Evolutionary conservation across 2,797 vertebrate genomes (phyloP).

Genomic region (Chaunax sp.): DNA sequence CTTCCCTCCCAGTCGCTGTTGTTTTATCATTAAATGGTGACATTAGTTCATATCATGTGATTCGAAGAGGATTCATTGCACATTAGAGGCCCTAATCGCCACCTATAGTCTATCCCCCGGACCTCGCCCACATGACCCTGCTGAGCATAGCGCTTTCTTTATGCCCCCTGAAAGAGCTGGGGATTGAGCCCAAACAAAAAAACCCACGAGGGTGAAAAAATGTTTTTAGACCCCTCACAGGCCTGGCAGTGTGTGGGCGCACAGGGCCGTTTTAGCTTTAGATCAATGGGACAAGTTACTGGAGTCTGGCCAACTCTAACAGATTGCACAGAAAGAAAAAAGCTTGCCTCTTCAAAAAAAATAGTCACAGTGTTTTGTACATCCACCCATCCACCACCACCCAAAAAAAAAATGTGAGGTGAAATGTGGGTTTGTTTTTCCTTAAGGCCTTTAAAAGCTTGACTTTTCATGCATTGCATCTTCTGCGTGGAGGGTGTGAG

Average conservation of each 20-base stretch:
- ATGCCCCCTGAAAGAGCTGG: constrained; percentile 88
- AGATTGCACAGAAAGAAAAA: constrained; percentile 80
- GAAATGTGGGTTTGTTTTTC: constrained; percentile 16
- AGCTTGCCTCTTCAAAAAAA: constrained; percentile 80
- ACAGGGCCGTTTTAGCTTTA: constrained; percentile 75
- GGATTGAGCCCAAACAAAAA: constrained; percentile 93
- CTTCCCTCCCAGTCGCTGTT: constrained; percentile 79
- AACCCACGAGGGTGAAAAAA: constrained; percentile 87
- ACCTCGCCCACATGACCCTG: constrained; percentile 90
- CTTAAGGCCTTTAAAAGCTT: constrained; percentile 19
- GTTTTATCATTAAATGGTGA: constrained; percentile 91
- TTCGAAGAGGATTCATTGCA: constrained; percentile 88
- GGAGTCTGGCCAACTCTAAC: constrained; percentile 88
- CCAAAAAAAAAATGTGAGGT: constrained; percentile 37
- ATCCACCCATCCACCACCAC: background rate
- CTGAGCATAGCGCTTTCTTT: constrained; percentile 94
- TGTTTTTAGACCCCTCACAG: constrained; percentile 85
- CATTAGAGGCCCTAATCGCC: constrained; percentile 89
- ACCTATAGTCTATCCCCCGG: constrained; percentile 88
- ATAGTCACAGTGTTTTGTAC: constrained; percentile 64
- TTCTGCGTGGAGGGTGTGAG: constrained; percentile 23
- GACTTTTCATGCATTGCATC: constrained; percentile 5
- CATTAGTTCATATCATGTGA: constrained; percentile 94
- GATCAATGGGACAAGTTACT: constrained; percentile 88
- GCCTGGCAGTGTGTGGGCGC: constrained; percentile 71